phyloP scores from a whole-genome alignment of 2,113 vertebrate genomes.

The Vulpes ferrilata region DNA sequence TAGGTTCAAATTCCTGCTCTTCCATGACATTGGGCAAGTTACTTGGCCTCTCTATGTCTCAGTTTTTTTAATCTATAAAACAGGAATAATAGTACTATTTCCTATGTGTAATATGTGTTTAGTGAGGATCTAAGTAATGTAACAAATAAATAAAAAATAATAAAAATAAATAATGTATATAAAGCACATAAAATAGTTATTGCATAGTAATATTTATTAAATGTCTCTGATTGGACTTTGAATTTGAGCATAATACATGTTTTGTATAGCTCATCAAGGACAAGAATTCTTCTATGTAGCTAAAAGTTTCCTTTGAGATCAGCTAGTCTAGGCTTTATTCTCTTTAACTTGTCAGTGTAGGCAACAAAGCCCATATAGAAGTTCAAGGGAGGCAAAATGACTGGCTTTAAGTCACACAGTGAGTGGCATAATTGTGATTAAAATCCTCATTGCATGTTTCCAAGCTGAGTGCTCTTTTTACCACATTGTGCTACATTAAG shows the following conservation, averaged over 20 bases:
- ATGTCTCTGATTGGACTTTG: slow-evolving; percentile 1
- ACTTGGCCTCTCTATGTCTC: background rate
- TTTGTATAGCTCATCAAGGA: slow-evolving; percentile 11
- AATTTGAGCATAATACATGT: background rate
- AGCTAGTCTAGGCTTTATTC: slow-evolving; percentile 1
- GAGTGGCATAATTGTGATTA: background rate
- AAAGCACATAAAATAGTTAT: background rate
- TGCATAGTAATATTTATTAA: background rate
- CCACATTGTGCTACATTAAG: background rate
- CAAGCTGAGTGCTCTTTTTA: background rate
- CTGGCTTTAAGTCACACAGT: background rate
- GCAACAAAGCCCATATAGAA: background rate
- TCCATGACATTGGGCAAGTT: background rate
- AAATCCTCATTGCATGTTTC: background rate
- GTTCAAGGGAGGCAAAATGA: background rate
- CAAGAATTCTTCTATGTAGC: background rate
- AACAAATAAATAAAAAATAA: background rate
- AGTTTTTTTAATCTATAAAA: slow-evolving; percentile 19
- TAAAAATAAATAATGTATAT: background rate
- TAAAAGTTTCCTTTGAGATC: slow-evolving; percentile 35
- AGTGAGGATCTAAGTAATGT: background rate
- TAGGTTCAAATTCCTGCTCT: background rate
- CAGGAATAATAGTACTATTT: slow-evolving; percentile 21
- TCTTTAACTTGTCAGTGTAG: background rate
- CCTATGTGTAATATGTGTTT: background rate